Conservation (phyloP, 1,140 invertebrate genomes). For the Elymnias hypermnestra region DNA sequence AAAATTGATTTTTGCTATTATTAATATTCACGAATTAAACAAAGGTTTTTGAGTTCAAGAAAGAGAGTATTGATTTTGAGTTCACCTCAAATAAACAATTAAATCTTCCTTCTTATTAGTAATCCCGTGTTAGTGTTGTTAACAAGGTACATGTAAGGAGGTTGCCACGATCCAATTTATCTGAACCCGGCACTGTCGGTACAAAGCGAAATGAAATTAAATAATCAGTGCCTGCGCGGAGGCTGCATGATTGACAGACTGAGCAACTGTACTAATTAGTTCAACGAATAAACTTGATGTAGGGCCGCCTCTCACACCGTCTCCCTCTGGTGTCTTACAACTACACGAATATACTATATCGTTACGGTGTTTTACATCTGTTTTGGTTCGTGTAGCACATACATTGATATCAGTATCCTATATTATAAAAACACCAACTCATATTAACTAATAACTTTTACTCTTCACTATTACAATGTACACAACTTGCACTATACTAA, state of each 20-base stretch:
- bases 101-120: too few species aligned
- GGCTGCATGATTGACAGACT: conserved; percentile 56
- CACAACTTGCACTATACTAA: too few species aligned
- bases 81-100: conserved; percentile 10
- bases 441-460: too few species aligned
- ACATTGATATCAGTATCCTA: too few species aligned
- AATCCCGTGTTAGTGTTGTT: too few species aligned
- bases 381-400: too few species aligned
- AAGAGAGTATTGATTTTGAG: background rate
- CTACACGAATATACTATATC: background rate
- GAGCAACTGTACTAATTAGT: conserved; percentile 57
- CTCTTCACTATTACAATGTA: too few species aligned
- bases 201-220: conserved; percentile 50
- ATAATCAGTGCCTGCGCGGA: conserved; percentile 40
- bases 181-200: conserved; percentile 31
- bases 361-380: background rate
- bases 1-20: too few species aligned
- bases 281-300: conserved; percentile 43
- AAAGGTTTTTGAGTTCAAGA: too few species aligned
- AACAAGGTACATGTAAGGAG: conserved; percentile 29
- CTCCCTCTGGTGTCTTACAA: background rate
- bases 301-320: background rate
- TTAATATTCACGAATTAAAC: too few species aligned
- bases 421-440: too few species aligned
- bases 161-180: conserved; percentile 42